A percentile compares a stretch with the other conserved stretches of the same genome.
These are phyloP conservation scores for Lepeophtheirus salmonis DNA, from an alignment of 1,140 invertebrate genomes.

Conservation along the genomic window DNA sequence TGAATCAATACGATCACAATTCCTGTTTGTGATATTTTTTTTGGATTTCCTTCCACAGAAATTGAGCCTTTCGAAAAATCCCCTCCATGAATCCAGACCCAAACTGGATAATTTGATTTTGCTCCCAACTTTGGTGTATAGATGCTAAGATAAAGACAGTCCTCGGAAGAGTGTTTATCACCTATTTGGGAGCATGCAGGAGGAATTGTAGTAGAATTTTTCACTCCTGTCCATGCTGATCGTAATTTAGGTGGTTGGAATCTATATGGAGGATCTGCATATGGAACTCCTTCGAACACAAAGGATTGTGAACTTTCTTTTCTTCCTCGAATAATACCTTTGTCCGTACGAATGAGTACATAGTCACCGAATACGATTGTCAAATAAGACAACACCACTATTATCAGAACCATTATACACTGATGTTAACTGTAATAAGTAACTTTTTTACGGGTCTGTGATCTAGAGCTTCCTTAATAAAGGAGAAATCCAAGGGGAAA, in stretches of 20 bases:
- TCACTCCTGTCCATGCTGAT: background rate
- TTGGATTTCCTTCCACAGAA: constrained; percentile 39
- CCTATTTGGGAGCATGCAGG: background rate
- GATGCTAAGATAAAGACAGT: background rate
- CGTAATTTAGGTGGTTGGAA: background rate
- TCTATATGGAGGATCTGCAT: background rate
- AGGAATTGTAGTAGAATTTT: background rate
- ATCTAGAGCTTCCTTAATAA: too few relatives aligned
- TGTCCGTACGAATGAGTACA: background rate
- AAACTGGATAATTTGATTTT: constrained; percentile 34
- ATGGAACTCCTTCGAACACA: background rate
- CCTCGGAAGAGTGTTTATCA: background rate
- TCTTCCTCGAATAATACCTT: background rate
- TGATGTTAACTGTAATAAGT: background rate
- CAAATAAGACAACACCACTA: background rate
- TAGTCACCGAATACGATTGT: background rate
- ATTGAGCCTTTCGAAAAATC: constrained; percentile 42
- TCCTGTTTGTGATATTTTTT: constrained; percentile 40
- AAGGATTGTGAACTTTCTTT: background rate
- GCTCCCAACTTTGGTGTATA: background rate
- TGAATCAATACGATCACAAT: constrained; percentile 48
- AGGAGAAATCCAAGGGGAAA: background rate
- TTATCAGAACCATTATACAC: too few relatives aligned
- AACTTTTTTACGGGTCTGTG: background rate
- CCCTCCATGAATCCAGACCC: constrained; percentile 59